Evolutionary conservation across 2,888 invertebrate genomes (phyloP), one percentile per base, ranked within the genome.

Genomic region (Altica lythri): DNA sequence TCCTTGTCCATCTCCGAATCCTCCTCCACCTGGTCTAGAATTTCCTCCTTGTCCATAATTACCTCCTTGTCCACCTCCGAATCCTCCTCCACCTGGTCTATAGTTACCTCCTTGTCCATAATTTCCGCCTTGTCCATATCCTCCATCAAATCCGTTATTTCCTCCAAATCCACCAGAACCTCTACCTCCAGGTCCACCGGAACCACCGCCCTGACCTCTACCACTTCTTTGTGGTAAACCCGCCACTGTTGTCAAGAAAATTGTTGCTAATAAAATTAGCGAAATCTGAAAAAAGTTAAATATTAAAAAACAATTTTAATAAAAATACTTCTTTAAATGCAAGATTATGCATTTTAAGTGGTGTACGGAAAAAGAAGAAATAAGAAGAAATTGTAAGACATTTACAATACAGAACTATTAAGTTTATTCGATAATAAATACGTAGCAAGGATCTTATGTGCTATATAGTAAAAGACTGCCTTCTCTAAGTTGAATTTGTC

Each of bases 161-260:
- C 30, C 30, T 30, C 30, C 12, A 3, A 2, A 4, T 30, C 30
- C 30, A 10, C 30, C 13, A 30, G 2, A 2, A 30, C n/a, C n/a
- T n/a, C 4, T 4, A 3, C 30, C 30, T 5, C 13, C 30, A 12
- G 4, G 27, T 27, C 27, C 27, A 27, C 2, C 6, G 6, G 27
- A 27, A 27, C 9, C 9, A 9, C 27, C 27, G 6, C 27, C 27
- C 3, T 30, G 13, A 30, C 30, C 30, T 12, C 30, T 6, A 30
- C 30, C 30, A 12, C 30, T 13, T 12, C 30, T 12, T 42, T 42
- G 42, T 2, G 42, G 42, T 27, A 13, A 14, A 16, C 42, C 2
- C 3, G 14, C 16, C 3, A 34, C 34, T 14, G 34, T 34, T 16
- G 10, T n/a, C 2, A 34, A 34, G 14, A 34, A 34, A 14, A 13